Evolutionary conservation across 1,140 invertebrate genomes (phyloP).

Genomic region (Drosophila lowei): DNA sequence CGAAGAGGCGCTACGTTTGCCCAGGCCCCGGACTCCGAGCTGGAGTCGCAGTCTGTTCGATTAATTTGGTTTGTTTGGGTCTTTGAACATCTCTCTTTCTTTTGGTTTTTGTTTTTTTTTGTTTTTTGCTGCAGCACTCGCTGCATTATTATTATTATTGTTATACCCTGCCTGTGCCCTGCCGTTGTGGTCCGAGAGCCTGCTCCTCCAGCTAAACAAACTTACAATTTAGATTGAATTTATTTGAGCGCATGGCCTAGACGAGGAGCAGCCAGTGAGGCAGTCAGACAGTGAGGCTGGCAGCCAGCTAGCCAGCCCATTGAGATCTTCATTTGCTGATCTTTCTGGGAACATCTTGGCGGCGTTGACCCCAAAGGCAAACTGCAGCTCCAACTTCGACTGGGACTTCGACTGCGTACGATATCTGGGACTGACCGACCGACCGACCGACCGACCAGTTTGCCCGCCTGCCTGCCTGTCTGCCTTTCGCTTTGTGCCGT

Average conservation of each 20-base stretch:
- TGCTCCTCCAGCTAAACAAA: conserved; percentile 71
- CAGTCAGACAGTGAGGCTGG: conserved; percentile 13
- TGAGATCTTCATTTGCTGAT: conserved; percentile 82
- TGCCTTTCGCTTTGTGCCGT: conserved; percentile 42
- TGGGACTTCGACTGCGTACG: conserved; percentile 43
- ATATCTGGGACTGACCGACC: conserved; percentile 44
- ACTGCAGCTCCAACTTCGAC: conserved; percentile 25
- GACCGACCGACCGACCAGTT: too few relatives aligned
- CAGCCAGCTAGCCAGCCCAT: conserved; percentile 43
- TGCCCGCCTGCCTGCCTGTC: conserved; percentile 24
- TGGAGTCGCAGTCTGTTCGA: conserved; percentile 26
- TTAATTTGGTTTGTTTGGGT: conserved; percentile 45
- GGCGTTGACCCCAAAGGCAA: conserved; percentile 76
- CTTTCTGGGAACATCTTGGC: conserved; percentile 81
- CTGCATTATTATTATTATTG: conserved; percentile 57
- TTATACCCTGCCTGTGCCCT: conserved; percentile 28
- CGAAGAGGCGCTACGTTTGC: conserved; percentile 58
- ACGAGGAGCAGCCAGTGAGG: conserved; percentile 65
- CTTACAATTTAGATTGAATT: conserved; percentile 83
- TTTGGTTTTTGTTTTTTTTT: conserved; percentile 1
- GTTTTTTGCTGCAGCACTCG: conserved; percentile 23
- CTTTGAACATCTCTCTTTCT: conserved; percentile 56
- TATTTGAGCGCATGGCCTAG: conserved; percentile 78
- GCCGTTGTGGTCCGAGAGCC: conserved; percentile 22
- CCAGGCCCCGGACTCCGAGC: conserved; percentile 4